Percentiles rank a stretch among this genome's conserved stretches.
These are phyloP conservation scores for Heterodera carotae DNA, from an alignment of 1,140 invertebrate species.

Conservation along the genomic window DNA sequence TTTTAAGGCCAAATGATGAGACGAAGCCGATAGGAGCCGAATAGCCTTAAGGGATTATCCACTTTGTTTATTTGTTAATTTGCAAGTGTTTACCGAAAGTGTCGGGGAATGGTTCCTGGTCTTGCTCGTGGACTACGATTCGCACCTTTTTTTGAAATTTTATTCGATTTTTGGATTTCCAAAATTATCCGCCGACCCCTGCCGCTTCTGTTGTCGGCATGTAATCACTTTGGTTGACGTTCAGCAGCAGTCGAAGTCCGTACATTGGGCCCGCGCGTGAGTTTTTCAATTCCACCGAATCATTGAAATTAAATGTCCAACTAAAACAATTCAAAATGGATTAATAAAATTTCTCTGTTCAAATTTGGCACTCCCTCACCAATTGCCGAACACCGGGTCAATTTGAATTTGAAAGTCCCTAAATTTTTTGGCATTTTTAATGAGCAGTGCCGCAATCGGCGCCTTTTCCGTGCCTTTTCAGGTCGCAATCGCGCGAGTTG, in stretches of 20 bases:
- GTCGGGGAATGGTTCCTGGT: conserved; percentile 65
- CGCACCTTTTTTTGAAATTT: conserved; percentile 35
- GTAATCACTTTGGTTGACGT: conserved; percentile 65
- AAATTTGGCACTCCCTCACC: conserved; percentile 16
- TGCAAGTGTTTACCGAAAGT: conserved; percentile 53
- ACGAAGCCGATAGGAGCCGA: conserved; percentile 64
- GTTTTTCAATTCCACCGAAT: conserved; percentile 64
- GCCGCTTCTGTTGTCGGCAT: conserved; percentile 66
- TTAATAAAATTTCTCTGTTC: not conserved
- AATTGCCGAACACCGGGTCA: conserved; percentile 63
- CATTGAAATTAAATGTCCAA: conserved; percentile 65
- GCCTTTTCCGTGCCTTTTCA: conserved; percentile 51
- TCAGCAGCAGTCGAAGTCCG: conserved; percentile 58
- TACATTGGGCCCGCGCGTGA: conserved; percentile 55
- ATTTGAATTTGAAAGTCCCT: conserved; percentile 63
- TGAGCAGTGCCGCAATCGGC: too few species aligned
- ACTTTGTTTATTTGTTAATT: conserved; percentile 26
- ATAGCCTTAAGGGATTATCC: conserved; percentile 52
- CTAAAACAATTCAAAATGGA: too few species aligned
- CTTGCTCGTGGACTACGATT: conserved; percentile 65
- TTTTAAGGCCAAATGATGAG: conserved; percentile 65
- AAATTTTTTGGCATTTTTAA: not conserved
- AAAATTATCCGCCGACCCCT: conserved; percentile 30
- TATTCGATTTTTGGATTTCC: not conserved
- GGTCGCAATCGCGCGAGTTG: conserved; percentile 61